A percentile compares a stretch with the other conserved stretches of the same genome.
phyloP scores from a whole-genome alignment of 2,113 vertebrate genomes.

The Ondatra zibethicus region DNA sequence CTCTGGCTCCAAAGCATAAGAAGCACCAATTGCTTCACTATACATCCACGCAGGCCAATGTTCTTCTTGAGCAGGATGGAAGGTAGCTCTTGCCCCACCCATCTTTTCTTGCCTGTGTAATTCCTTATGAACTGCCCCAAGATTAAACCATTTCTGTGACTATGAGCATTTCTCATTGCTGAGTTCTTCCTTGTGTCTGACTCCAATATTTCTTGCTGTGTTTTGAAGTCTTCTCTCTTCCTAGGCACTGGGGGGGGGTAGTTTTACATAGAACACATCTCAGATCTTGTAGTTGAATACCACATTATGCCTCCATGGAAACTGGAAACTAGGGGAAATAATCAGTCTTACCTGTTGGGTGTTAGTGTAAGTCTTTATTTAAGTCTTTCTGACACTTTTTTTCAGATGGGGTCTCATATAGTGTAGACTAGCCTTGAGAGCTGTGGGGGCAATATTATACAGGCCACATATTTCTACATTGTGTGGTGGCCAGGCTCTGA shows the following conservation, averaged over 20 bases:
- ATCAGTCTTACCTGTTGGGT: neutral
- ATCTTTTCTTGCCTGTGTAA: neutral
- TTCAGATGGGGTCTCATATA: too few species aligned
- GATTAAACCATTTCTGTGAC: neutral
- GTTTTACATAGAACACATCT: neutral
- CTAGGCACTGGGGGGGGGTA: neutral
- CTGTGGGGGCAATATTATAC: too few species aligned
- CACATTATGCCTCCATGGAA: neutral
- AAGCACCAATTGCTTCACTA: neutral
- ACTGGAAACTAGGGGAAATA: neutral
- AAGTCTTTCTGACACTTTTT: neutral
- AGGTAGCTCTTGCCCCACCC: neutral
- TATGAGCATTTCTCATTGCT: neutral
- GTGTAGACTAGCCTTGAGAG: neutral
- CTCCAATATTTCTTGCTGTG: neutral
- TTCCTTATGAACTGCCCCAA: neutral
- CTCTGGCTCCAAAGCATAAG: neutral
- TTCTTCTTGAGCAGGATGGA: neutral
- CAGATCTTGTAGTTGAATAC: neutral
- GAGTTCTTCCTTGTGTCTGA: neutral
- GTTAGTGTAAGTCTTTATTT: neutral
- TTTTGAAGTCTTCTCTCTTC: neutral
- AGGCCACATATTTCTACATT: too few species aligned
- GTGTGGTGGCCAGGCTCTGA: too few species aligned
- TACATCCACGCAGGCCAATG: neutral